Conservation (phyloP, 2,113 vertebrate species). For the Trematomus loennbergii region DNA sequence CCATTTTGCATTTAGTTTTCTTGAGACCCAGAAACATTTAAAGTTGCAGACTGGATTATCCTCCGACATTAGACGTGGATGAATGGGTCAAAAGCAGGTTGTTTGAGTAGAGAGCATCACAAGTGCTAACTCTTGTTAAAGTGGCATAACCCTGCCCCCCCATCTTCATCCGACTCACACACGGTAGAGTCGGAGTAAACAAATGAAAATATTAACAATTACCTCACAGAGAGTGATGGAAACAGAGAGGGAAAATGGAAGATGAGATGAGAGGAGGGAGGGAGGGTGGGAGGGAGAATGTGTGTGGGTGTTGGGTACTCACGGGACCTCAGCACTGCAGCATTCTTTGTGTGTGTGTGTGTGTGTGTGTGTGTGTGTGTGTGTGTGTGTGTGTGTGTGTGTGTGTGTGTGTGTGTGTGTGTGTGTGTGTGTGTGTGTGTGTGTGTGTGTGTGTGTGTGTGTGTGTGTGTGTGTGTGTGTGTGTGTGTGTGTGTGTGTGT, state of each 20-base stretch:
- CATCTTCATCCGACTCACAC: conserved; percentile 29
- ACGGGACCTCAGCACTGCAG: conserved; percentile 81
- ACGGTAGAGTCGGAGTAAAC: conserved; percentile 47
- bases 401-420: conserved; percentile 64
- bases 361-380: conserved; percentile 63
- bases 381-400: conserved; percentile 54
- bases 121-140: background rate
- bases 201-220: conserved; percentile 71
- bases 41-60: background rate
- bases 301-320: conserved; percentile 78
- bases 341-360: conserved; percentile 71
- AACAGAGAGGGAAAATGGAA: conserved; percentile 65
- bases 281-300: conserved; percentile 53
- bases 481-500: conserved; percentile 61
- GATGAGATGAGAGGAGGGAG: conserved; percentile 55
- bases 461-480: conserved; percentile 62
- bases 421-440: conserved; percentile 51
- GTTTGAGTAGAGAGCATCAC: background rate
- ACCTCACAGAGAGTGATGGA: conserved; percentile 68
- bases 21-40: no score
- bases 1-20: no score
- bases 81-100: background rate
- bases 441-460: conserved; percentile 64
- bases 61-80: background rate
- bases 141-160: background rate